These are phyloP conservation scores for Melanotus villosus DNA, from an alignment of 2,888 invertebrate species.

Conservation along the genomic window DNA sequence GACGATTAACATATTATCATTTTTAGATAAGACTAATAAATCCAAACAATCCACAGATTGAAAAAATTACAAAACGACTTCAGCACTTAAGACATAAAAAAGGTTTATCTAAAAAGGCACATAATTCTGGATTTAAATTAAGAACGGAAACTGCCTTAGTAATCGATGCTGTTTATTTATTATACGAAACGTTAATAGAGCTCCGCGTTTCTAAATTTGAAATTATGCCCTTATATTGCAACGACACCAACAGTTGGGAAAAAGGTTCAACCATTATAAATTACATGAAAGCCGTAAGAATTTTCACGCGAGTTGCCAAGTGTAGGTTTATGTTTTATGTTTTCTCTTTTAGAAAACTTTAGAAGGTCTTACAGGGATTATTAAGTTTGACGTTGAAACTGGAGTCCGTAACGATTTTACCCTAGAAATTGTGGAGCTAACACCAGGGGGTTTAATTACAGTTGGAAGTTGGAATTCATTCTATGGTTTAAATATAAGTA, in stretches of 20 bases:
- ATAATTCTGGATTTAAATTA: conserved; percentile 53
- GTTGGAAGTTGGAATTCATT: conserved; percentile 66
- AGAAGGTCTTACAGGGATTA: conserved; percentile 64
- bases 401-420: conserved; percentile 66
- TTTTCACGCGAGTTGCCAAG: neutral
- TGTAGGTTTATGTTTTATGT: neutral
- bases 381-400: conserved; percentile 65
- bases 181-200: conserved; percentile 82
- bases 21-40: too few species aligned
- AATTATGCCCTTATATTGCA: conserved; percentile 71
- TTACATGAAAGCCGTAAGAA: conserved; percentile 83
- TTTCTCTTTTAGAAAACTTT: conserved; percentile 61
- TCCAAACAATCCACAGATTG: conserved; percentile 64
- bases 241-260: conserved; percentile 77
- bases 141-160: conserved; percentile 85
- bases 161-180: conserved; percentile 89
- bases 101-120: conserved; percentile 32
- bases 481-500: conserved; percentile 65
- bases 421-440: conserved; percentile 66
- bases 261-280: conserved; percentile 89
- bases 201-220: conserved; percentile 59
- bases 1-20: too few species aligned
- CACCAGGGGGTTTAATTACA: conserved; percentile 63
- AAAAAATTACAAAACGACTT: conserved; percentile 14
- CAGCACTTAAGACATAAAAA: conserved; percentile 13